These are phyloP conservation scores for Amphimedon queenslandica DNA, from an alignment of 37 sponge, comb jelly and placozoan species.

Conservation along the genomic window DNA sequence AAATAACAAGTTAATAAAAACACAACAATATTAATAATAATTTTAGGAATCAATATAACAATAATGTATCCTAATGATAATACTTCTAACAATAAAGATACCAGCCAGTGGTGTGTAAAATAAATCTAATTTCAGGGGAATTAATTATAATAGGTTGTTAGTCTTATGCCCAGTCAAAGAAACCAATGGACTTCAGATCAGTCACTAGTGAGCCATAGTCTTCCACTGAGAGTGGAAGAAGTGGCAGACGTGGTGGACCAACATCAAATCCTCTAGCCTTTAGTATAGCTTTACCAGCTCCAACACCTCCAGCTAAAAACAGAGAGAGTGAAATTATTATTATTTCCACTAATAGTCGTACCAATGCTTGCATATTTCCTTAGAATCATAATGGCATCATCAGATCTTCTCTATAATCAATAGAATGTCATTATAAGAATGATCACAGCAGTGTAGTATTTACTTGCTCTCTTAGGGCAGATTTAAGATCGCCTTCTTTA, in stretches of 20 bases:
- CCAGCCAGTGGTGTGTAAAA: too few species aligned
- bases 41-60: too few species aligned
- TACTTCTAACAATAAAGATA: too few species aligned
- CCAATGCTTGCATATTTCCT: slow-evolving; percentile 51
- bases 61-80: too few species aligned
- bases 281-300: slow-evolving; percentile 47
- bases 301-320: slow-evolving; percentile 7
- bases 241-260: slow-evolving; percentile 80
- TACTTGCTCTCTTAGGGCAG: slow-evolving; percentile 65
- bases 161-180: slow-evolving; percentile 78
- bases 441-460: background rate
- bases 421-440: background rate
- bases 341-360: background rate
- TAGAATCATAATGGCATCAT: slow-evolving; percentile 41
- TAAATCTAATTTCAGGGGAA: too few species aligned
- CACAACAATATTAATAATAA: too few species aligned
- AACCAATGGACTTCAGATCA: slow-evolving; percentile 67
- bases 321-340: background rate
- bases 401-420: slow-evolving; percentile 40
- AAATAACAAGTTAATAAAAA: too few species aligned
- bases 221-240: slow-evolving; percentile 45
- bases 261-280: slow-evolving; percentile 51
- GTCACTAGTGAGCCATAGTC: slow-evolving; percentile 19
- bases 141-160: too few species aligned
- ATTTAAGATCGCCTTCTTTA: slow-evolving; percentile 50